Evolutionary conservation across 2,113 vertebrate genomes (phyloP).

Genomic region (Bagarius yarrelli): DNA sequence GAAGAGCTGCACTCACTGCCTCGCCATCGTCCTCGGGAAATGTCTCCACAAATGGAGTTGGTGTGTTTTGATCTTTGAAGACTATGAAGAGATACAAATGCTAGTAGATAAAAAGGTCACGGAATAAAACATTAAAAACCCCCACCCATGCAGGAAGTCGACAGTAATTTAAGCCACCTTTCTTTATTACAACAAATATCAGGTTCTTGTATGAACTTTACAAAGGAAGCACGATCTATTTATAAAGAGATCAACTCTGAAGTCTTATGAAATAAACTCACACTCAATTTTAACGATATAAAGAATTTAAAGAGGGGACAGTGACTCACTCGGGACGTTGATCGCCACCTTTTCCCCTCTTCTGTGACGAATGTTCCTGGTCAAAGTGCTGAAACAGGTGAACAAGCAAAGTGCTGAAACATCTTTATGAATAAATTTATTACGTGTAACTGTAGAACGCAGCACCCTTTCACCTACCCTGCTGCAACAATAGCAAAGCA

Average conservation of each 20-base stretch:
- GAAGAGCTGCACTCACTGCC: constrained; percentile 77
- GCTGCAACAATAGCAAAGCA: not conserved
- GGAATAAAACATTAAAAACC: too few relatives aligned
- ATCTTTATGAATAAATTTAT: not conserved
- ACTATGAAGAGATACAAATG: constrained; percentile 67
- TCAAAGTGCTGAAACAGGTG: constrained; percentile 81
- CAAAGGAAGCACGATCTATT: not conserved
- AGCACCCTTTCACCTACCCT: not conserved
- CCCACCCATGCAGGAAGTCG: not conserved
- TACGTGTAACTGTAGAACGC: not conserved
- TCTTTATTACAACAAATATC: not conserved
- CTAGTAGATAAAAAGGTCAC: too few relatives aligned
- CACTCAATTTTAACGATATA: not conserved
- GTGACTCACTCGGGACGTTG: constrained; percentile 91
- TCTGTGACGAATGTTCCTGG: constrained; percentile 92
- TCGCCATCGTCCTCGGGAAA: constrained; percentile 89
- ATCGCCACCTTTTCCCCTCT: constrained; percentile 95
- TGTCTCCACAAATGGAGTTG: constrained; percentile 83
- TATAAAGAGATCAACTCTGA: not conserved
- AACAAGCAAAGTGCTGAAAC: constrained; percentile 66
- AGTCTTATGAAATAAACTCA: not conserved
- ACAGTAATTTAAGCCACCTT: not conserved
- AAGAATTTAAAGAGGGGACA: not conserved
- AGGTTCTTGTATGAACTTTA: not conserved
- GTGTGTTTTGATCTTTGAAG: constrained; percentile 89